Percentiles rank a stretch among this genome's conserved stretches.
Evolutionary conservation across 2,888 invertebrate genomes (phyloP).

Genomic region (Copidosoma aretas): DNA sequence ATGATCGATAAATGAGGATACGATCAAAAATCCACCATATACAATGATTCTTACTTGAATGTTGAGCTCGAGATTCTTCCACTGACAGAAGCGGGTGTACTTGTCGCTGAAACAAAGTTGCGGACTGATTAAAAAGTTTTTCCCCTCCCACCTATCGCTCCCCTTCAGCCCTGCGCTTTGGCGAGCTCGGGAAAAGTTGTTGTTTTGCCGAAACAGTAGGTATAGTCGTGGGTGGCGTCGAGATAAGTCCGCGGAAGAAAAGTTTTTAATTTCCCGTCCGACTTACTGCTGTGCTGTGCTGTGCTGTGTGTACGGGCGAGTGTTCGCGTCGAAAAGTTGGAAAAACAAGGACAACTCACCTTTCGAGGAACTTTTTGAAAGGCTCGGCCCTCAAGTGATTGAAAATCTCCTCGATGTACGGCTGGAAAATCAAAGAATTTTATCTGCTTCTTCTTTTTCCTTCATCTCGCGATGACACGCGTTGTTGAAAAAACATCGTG

Average conservation of each 20-base stretch:
- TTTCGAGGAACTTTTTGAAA: conserved; percentile 98
- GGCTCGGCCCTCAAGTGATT: conserved; percentile 95
- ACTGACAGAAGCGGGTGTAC: conserved; percentile 99
- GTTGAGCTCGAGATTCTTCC: conserved; percentile 99
- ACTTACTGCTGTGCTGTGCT: background rate
- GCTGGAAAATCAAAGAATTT: conserved; percentile 67
- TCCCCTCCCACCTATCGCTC: no score
- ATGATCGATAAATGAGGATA: no score
- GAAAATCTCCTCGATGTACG: conserved; percentile 99
- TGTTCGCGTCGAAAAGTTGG: conserved; percentile 1
- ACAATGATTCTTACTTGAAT: conserved; percentile 75
- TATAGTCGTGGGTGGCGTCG: no score
- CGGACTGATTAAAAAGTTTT: conserved; percentile 28
- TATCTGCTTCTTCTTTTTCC: background rate
- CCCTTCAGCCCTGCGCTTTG: background rate
- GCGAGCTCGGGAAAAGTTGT: conserved; percentile 9
- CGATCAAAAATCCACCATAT: background rate
- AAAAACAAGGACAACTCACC: conserved; percentile 68
- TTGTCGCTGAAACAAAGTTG: conserved; percentile 81
- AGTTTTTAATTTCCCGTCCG: background rate
- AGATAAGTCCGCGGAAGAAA: no score
- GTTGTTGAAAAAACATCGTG: background rate
- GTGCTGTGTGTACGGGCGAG: background rate
- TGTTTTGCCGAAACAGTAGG: background rate
- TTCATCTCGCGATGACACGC: no score